Evolutionary conservation across 2,797 vertebrate genomes (phyloP).

Genomic region (Alfaro cultratus): DNA sequence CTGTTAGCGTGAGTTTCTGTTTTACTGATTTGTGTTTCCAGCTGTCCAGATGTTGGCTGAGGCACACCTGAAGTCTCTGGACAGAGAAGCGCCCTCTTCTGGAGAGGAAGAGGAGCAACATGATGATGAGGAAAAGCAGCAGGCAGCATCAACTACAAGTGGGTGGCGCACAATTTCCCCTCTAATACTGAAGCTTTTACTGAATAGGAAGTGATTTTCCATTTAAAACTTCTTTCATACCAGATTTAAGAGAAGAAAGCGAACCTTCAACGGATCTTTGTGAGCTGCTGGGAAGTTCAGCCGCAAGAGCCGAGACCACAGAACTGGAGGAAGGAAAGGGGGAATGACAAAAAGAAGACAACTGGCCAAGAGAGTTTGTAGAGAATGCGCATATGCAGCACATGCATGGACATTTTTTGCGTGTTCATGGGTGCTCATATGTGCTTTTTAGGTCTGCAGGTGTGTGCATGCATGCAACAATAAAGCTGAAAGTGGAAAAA

Average conservation of each 20-base stretch:
- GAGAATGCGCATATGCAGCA: conserved; percentile 18
- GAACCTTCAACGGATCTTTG: conserved; percentile 28
- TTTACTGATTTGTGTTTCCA: conserved; percentile 55
- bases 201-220: neutral
- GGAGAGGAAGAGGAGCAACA: conserved; percentile 77
- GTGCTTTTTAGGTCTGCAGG: conserved; percentile 30
- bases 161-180: conserved; percentile 1
- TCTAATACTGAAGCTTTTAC: neutral
- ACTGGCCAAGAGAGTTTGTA: conserved; percentile 1
- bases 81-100: conserved; percentile 73
- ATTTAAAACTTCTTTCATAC: conserved; percentile 24
- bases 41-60: conserved; percentile 91
- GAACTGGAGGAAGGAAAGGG: conserved; percentile 43
- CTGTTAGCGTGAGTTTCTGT: neutral
- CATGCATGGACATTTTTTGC: conserved; percentile 11
- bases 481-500: conserved; percentile 31
- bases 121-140: conserved; percentile 63
- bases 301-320: conserved; percentile 34
- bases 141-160: conserved; percentile 49
- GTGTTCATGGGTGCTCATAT: conserved; percentile 23
- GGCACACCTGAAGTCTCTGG: conserved; percentile 80
- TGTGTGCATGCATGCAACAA: conserved; percentile 30
- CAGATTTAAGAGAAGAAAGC: conserved; percentile 44
- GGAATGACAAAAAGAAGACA: conserved; percentile 43
- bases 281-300: conserved; percentile 26